phyloP scores from a whole-genome alignment of 1,140 invertebrate genomes.

The Lucilia cuprina region DNA sequence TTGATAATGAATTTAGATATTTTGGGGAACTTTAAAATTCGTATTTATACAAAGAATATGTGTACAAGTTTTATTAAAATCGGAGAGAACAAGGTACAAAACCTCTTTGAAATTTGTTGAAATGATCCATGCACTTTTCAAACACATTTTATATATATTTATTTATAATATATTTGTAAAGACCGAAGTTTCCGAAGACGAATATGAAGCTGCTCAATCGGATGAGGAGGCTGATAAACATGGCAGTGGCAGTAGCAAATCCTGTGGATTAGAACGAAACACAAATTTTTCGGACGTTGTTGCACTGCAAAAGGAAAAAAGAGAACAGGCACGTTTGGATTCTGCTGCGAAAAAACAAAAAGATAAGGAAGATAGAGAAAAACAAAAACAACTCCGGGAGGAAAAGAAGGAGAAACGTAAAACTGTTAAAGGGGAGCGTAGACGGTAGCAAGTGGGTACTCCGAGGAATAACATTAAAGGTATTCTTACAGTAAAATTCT shows the following conservation, averaged over 20 bases:
- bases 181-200: slow-evolving; percentile 48
- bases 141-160: neutral
- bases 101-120: too few species aligned
- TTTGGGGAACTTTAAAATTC: too few species aligned
- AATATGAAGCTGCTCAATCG: slow-evolving; percentile 54
- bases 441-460: slow-evolving; percentile 71
- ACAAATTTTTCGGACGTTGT: slow-evolving; percentile 78
- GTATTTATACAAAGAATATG: too few species aligned
- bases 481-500: neutral
- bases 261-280: slow-evolving; percentile 67
- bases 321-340: slow-evolving; percentile 79
- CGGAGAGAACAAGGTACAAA: too few species aligned
- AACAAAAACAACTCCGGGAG: slow-evolving; percentile 83
- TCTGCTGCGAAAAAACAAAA: slow-evolving; percentile 86
- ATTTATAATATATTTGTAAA: slow-evolving; percentile 28
- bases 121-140: too few species aligned
- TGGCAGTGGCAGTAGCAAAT: slow-evolving; percentile 51
- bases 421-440: slow-evolving; percentile 83
- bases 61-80: too few species aligned
- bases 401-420: slow-evolving; percentile 90
- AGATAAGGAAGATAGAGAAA: slow-evolving; percentile 83
- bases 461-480: neutral
- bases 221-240: slow-evolving; percentile 32
- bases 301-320: slow-evolving; percentile 76
- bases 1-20: too few species aligned